A percentile compares a stretch with the other conserved stretches of the same genome.
Evolutionary conservation across 2,113 vertebrate genomes (phyloP).

Genomic region (Neofelis nebulosa): DNA sequence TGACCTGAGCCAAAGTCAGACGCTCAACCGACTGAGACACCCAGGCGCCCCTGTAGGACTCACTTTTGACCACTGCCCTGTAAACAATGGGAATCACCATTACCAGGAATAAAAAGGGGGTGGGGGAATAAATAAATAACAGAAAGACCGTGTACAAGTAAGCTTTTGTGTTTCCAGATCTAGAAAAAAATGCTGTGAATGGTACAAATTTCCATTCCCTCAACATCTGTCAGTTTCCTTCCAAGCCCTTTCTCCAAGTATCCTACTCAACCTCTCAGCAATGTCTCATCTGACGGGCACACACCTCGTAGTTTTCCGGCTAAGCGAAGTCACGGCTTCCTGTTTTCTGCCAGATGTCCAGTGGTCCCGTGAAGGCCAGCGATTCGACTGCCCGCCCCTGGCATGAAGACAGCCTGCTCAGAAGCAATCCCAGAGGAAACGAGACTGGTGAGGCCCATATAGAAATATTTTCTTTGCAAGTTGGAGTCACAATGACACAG

Average conservation of each 20-base stretch:
- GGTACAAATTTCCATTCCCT: not conserved
- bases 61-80: not conserved
- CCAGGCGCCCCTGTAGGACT: no score
- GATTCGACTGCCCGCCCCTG: not conserved
- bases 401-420: fast-evolving
- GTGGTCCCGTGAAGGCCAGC: not conserved
- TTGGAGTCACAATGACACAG: not conserved
- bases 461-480: constrained; percentile 36
- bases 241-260: not conserved
- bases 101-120: not conserved
- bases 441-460: not conserved
- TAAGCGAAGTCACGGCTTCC: not conserved
- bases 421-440: not conserved
- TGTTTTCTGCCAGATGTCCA: constrained; percentile 24
- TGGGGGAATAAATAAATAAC: not conserved
- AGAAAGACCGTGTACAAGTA: not conserved
- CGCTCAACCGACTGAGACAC: no score
- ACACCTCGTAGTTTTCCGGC: not conserved
- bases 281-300: not conserved
- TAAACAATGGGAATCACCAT: not conserved
- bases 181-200: not conserved
- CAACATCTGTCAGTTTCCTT: not conserved
- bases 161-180: not conserved
- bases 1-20: no score
- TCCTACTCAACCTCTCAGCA: not conserved